Conservation (phyloP, 2,797 vertebrate genomes). For the Semaprochilodus insignis region DNA sequence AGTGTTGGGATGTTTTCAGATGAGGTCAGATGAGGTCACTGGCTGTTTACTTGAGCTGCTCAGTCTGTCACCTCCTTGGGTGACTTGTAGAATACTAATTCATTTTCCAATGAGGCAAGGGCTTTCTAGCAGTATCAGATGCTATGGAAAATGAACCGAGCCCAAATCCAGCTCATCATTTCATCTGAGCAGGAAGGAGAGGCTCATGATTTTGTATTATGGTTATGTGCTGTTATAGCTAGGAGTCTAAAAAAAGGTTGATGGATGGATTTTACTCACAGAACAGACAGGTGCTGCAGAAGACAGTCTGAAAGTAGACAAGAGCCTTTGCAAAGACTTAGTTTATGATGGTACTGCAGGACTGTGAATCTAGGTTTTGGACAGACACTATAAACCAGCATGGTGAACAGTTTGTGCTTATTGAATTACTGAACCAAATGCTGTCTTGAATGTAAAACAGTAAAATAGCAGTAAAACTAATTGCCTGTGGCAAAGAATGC, state of each 20-base stretch:
- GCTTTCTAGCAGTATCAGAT: slow-evolving; percentile 36
- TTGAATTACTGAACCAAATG: neutral
- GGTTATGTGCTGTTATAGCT: neutral
- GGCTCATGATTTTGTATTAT: neutral
- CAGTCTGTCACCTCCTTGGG: slow-evolving; percentile 9
- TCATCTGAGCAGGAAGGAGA: slow-evolving; percentile 11
- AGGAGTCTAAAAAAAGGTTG: neutral
- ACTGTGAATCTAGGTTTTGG: neutral
- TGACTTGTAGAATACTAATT: slow-evolving; percentile 28
- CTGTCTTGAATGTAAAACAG: neutral
- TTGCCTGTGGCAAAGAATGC: neutral
- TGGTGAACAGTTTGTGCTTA: neutral
- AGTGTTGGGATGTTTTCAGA: slow-evolving; percentile 5
- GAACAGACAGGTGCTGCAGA: neutral
- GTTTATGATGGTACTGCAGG: neutral
- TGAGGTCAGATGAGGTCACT: slow-evolving; percentile 13
- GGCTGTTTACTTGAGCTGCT: slow-evolving; percentile 6
- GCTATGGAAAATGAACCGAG: slow-evolving; percentile 31
- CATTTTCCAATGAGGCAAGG: slow-evolving; percentile 44
- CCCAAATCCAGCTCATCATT: slow-evolving; percentile 31
- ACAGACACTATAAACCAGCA: neutral
- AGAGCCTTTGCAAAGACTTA: neutral
- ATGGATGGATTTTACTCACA: neutral
- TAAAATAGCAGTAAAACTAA: neutral
- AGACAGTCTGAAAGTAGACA: neutral